phyloP scores from a whole-genome alignment of 2,888 invertebrate genomes.

The Watsonalla binaria region DNA sequence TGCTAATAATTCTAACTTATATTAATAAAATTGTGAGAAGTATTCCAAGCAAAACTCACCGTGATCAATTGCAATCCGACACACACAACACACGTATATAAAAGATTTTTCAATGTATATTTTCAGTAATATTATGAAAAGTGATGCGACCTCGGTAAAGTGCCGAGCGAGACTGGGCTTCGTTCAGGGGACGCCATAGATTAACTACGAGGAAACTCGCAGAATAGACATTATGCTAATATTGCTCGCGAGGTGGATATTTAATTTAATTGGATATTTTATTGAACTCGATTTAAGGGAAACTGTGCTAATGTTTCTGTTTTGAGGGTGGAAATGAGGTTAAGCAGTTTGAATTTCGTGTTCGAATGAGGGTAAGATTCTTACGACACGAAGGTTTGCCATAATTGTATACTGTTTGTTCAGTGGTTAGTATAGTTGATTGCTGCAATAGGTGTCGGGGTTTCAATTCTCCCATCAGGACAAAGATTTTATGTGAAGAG shows the following conservation, averaged over 20 bases:
- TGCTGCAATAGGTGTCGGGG: too few relatives aligned
- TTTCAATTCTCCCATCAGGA: too few relatives aligned
- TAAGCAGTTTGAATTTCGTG: too few relatives aligned
- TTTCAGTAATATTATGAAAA: slow-evolving; percentile 22
- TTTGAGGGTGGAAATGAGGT: too few relatives aligned
- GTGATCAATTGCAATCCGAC: not conserved
- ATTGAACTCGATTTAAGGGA: not conserved
- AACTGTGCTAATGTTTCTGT: too few relatives aligned
- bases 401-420: too few relatives aligned
- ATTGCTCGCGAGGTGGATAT: not conserved
- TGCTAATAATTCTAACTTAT: too few relatives aligned
- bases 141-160: slow-evolving; percentile 30
- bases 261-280: not conserved
- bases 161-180: slow-evolving; percentile 38
- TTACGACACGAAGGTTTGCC: too few relatives aligned
- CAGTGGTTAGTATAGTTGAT: too few relatives aligned
- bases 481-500: too few relatives aligned
- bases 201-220: slow-evolving; percentile 15
- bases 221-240: slow-evolving; percentile 21
- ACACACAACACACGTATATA: slow-evolving; percentile 18
- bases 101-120: slow-evolving; percentile 16
- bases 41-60: not conserved
- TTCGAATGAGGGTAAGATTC: too few relatives aligned
- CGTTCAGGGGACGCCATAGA: slow-evolving; percentile 36
- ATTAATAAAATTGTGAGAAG: too few relatives aligned